Percentiles rank a stretch among this genome's conserved stretches.
These are phyloP conservation scores for Drosophila nikananu DNA, from an alignment of 1,140 invertebrate species.

Conservation along the genomic window DNA sequence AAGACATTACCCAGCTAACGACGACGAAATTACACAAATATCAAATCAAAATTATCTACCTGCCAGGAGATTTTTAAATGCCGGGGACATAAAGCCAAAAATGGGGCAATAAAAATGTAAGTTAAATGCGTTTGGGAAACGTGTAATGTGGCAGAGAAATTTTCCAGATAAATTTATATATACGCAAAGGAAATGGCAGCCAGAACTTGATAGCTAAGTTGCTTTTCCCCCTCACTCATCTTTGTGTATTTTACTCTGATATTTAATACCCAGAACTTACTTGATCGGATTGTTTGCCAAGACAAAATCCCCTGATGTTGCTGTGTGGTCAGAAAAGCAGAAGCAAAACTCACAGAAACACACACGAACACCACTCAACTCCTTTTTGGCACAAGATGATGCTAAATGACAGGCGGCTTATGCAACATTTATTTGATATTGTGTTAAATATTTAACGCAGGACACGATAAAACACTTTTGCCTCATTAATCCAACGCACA, in stretches of 20 bases:
- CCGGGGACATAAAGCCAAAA: conserved; percentile 16
- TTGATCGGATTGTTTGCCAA: conserved; percentile 25
- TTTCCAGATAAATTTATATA: conserved; percentile 20
- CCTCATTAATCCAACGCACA: conserved; percentile 70
- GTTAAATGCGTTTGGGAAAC: conserved; percentile 39
- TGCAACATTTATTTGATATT: conserved; percentile 80
- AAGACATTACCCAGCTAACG: conserved; percentile 12
- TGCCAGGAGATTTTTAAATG: conserved; percentile 24
- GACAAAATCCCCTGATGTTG: conserved; percentile 8
- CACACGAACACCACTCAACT: neutral
- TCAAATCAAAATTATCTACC: conserved; percentile 52
- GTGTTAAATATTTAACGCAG: conserved; percentile 81
- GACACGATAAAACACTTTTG: conserved; percentile 82
- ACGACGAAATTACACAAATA: conserved; percentile 29
- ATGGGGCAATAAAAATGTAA: conserved; percentile 48
- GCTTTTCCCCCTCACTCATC: too few species aligned
- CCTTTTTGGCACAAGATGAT: conserved; percentile 50
- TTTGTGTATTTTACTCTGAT: conserved; percentile 7
- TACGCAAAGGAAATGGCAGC: neutral
- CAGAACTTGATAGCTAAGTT: conserved; percentile 5
- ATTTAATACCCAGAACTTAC: conserved; percentile 28
- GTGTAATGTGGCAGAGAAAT: conserved; percentile 17
- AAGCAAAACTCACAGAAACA: conserved; percentile 6
- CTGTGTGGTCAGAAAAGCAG: conserved; percentile 30
- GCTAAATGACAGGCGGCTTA: conserved; percentile 64